Evolutionary conservation across 1,140 invertebrate species (phyloP).

Genomic region (Leptinotarsa lineolata): DNA sequence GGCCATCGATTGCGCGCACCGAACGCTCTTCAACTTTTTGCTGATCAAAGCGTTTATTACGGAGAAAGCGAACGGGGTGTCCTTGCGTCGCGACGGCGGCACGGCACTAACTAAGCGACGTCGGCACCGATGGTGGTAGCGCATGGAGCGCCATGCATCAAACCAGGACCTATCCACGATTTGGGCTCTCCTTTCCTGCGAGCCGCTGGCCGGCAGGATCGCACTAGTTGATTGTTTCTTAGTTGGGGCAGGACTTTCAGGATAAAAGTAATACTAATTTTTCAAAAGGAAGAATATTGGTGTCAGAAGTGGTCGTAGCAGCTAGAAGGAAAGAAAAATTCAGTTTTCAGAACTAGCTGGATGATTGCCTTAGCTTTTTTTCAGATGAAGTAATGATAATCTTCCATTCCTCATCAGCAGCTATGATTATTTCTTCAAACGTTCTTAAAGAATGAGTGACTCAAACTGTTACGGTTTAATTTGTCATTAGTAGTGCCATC

Average conservation of each 20-base stretch:
- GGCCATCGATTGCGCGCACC: background rate
- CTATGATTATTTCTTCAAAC: no score
- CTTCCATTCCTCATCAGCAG: no score
- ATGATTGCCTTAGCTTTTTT: no score
- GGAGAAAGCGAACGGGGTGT: background rate
- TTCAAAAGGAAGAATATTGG: no score
- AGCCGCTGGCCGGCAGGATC: background rate
- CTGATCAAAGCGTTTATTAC: background rate
- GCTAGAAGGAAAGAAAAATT: no score
- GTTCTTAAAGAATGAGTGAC: no score
- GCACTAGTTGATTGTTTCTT: background rate
- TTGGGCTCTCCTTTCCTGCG: background rate
- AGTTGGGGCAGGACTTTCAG: background rate
- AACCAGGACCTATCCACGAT: constrained; percentile 4
- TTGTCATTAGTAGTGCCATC: no score
- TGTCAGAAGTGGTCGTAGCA: no score
- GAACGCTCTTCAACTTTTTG: background rate
- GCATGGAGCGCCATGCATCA: background rate
- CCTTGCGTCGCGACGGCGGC: constrained; percentile 1
- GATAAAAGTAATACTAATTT: no score
- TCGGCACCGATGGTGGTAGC: background rate
- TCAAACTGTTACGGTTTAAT: no score
- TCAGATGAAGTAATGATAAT: no score
- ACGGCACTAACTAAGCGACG: constrained; percentile 5
- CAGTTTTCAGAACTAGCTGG: no score